These are phyloP conservation scores for Autographa pulchrina DNA, from an alignment of 2,888 invertebrate species.

Conservation along the genomic window DNA sequence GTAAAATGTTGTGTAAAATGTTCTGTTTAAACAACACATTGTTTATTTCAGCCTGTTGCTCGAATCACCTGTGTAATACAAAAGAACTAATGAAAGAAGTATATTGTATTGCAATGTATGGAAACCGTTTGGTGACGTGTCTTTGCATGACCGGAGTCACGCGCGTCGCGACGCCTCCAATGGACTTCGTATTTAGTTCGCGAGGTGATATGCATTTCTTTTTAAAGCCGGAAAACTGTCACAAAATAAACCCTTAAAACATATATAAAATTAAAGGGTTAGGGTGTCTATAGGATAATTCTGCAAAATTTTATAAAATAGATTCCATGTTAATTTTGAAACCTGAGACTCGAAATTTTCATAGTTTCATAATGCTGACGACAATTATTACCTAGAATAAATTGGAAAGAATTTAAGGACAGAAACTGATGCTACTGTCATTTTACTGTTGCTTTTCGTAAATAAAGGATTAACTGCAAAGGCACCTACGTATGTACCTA, in stretches of 20 bases:
- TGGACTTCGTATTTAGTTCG: constrained; percentile 3
- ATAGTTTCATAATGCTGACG: no score
- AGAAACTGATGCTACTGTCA: no score
- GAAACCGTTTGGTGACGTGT: neutral
- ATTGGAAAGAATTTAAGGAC: no score
- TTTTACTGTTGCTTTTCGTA: no score
- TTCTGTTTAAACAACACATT: neutral
- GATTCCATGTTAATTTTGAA: no score
- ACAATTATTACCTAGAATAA: no score
- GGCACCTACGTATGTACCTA: neutral
- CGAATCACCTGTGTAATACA: neutral
- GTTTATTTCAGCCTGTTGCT: constrained; percentile 1
- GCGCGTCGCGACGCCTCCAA: neutral
- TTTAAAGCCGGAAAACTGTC: neutral
- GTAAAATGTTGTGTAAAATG: neutral
- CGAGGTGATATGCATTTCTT: neutral
- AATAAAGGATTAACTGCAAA: neutral
- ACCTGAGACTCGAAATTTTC: no score
- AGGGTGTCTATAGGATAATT: no score
- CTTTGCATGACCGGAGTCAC: constrained; percentile 3
- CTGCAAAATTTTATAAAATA: no score
- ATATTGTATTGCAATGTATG: neutral
- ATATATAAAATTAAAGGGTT: no score
- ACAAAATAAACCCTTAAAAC: neutral
- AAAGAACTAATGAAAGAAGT: neutral